phyloP scores from a whole-genome alignment of 2,113 vertebrate genomes.

The Hyperopisus bebe region DNA sequence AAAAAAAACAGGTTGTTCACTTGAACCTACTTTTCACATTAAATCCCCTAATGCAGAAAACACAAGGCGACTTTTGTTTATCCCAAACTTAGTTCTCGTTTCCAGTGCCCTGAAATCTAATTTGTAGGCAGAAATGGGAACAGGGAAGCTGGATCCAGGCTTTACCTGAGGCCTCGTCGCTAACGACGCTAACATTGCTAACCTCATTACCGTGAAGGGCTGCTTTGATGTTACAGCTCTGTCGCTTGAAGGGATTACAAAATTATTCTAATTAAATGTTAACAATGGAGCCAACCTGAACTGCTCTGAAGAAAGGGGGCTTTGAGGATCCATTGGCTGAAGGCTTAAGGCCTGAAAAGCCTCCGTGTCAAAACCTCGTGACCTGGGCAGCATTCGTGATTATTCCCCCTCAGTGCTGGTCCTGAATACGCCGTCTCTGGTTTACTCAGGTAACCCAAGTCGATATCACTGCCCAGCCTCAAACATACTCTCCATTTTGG shows the following conservation, averaged over 20 bases:
- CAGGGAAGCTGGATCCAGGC: neutral
- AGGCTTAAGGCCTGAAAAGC: neutral
- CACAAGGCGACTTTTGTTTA: neutral
- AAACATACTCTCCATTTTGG: too few species aligned
- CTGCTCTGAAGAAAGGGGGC: neutral
- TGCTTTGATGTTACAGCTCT: conserved; percentile 13
- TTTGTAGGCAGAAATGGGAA: neutral
- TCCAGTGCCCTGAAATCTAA: neutral
- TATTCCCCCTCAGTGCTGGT: neutral
- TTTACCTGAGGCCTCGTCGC: neutral
- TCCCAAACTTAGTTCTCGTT: neutral
- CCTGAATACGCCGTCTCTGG: neutral
- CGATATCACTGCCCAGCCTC: neutral
- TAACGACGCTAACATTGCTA: conserved; percentile 1
- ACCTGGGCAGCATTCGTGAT: neutral
- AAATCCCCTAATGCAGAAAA: neutral
- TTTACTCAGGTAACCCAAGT: neutral
- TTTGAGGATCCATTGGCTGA: conserved; percentile 16
- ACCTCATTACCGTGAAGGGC: conserved; percentile 16
- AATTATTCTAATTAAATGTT: conserved; percentile 30
- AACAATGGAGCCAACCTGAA: conserved; percentile 23
- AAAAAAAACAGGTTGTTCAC: neutral
- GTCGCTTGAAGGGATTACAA: conserved; percentile 18
- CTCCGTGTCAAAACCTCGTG: neutral
- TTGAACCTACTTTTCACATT: neutral